Evolutionary conservation across 2,113 vertebrate species (phyloP), one percentile per base, ranked within the genome.

Genomic region (Acrocephalus kingi): DNA sequence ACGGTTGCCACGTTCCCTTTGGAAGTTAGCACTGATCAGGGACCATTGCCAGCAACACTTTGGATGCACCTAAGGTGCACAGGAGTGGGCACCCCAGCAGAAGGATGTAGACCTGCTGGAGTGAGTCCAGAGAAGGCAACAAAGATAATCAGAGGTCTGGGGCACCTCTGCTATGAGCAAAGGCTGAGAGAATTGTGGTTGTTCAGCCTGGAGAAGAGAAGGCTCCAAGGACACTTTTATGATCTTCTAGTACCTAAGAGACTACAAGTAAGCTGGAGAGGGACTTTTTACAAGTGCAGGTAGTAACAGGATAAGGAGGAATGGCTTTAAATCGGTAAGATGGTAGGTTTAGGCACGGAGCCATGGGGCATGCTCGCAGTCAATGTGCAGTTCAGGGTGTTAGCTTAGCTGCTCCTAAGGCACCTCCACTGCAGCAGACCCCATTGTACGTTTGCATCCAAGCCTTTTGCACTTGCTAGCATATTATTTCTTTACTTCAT

Each of bases 1-100:
- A 5, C 0, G 1, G 19, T 6, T 75, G 54, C 11, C 16, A 6
- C 0, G 5, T 16, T 78, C 28, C 25, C 43, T 72, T 45, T 86
- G 58, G 37, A 68, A 19, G 8, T 37, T 13, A 41, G 12, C 31
- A 22, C 9, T 22, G 13, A 11, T 30, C 39, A 86, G 48, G 43
- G 68, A 27, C 16, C 9, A 10, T 48, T 77, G 43, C 27, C 56
- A 79, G 56, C 22, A 45, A 15, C 16, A 63, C 16, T 49, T 4
- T 78, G 41, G 52, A 62, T 49, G 16, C 21, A 58, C 6, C 2
- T 33, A 21, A 3, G 22, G 41, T 22, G 21, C 56, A 33, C 27
- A 66, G 12, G 23, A 45, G 30, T 20, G 86, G 18, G 8, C 8
- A 6, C 25, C 14, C 15, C 25, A 64, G 14, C 25, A 88, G 52